Base-by-base conservation (phyloP, 2,797 vertebrate species). In the Sternarchorhynchus goeldii region DNA sequence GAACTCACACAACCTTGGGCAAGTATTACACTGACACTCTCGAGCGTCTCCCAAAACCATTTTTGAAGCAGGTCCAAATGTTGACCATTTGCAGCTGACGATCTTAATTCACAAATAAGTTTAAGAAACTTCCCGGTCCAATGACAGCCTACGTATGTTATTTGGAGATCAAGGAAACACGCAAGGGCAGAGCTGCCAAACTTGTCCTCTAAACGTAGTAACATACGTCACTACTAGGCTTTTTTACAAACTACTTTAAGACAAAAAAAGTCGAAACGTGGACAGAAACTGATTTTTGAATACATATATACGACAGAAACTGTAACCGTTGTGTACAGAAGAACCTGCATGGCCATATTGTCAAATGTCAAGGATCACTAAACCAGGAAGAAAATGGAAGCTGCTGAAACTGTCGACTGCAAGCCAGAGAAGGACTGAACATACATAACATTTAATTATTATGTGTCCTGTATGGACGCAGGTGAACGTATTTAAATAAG, bases 171-270 rank as follows among this genome's bases (percentile, higher is more conserved):
- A 39, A 78, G 63, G 64, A 81, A 80, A 57, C 18, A 29, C 14
- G 36, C 83, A 85, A 87, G 85, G 84, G 4, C 75, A 45, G 31
- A 73, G 53, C 10, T 76, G 73, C 34, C 78, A 71, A 63, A 65
- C 81, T 82, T 86, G 90, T 85, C 91, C 91, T 92, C 88, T 87
- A 91, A 71, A 89, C 82, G 60, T 50, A 50, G 60, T 50, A 50
- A 59, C 6, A 71, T 76, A 78, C 71, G 82, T 75, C 83, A 75
- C 1, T 4, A 36, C 29, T 62, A 4, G 14, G 6, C 18, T 45
- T 60, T 4, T 34, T 45, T 12, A 53, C 21, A 6, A 14, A 6
- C 34, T 5, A 6, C 2, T 72, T 55, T 58, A 65, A 58, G 0
- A 73, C 0, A 18, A 17, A 39, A 29, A 21, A 63, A 72, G 59